Percentiles rank a stretch among this genome's conserved stretches.
Conservation (phyloP, 1,140 invertebrate genomes). For the Bilobella aurantiaca region DNA sequence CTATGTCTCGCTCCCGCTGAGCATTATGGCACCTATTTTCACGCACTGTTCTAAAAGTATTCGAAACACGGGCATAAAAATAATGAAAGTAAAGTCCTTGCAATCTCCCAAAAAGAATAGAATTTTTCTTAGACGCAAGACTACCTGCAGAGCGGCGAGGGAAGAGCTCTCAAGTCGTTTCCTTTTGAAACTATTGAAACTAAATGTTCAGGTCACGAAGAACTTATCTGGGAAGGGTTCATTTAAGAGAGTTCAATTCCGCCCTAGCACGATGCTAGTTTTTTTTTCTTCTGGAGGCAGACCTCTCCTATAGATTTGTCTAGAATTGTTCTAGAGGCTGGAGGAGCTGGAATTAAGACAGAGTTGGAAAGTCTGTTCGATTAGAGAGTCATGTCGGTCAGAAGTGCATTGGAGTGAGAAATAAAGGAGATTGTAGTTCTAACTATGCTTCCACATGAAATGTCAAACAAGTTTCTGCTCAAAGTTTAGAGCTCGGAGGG, state of each 20-base stretch:
- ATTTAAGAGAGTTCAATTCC: too few relatives aligned
- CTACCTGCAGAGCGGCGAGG: too few relatives aligned
- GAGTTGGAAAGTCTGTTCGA: not conserved
- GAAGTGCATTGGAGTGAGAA: slow-evolving; percentile 10
- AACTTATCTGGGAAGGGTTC: not conserved
- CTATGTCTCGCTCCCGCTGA: too few relatives aligned
- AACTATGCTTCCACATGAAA: not conserved
- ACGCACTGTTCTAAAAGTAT: too few relatives aligned
- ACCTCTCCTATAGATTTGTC: too few relatives aligned
- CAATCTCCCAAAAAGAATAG: too few relatives aligned
- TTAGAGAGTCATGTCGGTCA: slow-evolving; percentile 9
- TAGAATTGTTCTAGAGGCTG: not conserved
- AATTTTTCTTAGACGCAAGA: too few relatives aligned
- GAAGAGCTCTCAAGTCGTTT: not conserved
- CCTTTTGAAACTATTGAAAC: not conserved
- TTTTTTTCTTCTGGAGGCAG: too few relatives aligned
- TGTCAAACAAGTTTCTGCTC: not conserved
- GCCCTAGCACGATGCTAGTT: too few relatives aligned
- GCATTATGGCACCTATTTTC: too few relatives aligned
- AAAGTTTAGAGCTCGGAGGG: not conserved
- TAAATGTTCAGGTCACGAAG: not conserved
- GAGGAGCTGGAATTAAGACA: not conserved
- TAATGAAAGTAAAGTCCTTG: too few relatives aligned
- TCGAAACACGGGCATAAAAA: too few relatives aligned
- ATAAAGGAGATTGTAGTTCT: not conserved